Evolutionary conservation across 2,888 invertebrate genomes (phyloP).

Genomic region (Merodon equestris): DNA sequence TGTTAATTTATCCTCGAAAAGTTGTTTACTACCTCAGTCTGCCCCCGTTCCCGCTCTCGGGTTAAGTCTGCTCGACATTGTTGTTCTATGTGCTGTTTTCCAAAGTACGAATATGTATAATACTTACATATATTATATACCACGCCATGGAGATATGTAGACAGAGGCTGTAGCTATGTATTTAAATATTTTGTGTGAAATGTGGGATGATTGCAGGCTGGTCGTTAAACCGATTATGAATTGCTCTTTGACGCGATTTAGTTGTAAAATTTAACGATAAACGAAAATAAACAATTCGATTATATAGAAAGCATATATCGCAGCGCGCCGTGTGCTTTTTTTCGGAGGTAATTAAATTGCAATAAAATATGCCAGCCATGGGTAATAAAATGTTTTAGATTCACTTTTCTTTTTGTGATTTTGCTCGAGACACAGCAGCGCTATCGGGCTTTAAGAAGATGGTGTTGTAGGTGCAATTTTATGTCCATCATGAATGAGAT

Average conservation of each 20-base stretch:
- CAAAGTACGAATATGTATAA: no score
- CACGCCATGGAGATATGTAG: background rate
- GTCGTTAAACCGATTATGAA: conserved; percentile 34
- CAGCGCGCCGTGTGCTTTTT: no score
- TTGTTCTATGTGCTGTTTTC: conserved; percentile 16
- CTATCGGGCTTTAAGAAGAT: no score
- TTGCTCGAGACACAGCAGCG: no score
- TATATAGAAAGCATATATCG: conserved; percentile 1
- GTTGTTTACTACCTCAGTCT: background rate
- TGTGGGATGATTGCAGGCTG: conserved; percentile 18
- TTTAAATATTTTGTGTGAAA: background rate
- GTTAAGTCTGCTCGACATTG: background rate
- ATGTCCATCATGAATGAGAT: no score
- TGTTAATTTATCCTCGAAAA: conserved; percentile 28
- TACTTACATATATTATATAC: background rate
- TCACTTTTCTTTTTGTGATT: no score
- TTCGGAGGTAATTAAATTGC: no score
- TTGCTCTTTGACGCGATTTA: conserved; percentile 43
- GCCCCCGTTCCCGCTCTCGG: background rate
- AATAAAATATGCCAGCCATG: no score
- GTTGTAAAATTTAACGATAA: conserved; percentile 38
- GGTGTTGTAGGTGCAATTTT: no score
- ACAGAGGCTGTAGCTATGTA: background rate
- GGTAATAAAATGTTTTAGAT: no score
- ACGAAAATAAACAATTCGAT: conserved; percentile 35